Conservation (phyloP, 2,113 vertebrate genomes). For the Zosterops japonicus region DNA sequence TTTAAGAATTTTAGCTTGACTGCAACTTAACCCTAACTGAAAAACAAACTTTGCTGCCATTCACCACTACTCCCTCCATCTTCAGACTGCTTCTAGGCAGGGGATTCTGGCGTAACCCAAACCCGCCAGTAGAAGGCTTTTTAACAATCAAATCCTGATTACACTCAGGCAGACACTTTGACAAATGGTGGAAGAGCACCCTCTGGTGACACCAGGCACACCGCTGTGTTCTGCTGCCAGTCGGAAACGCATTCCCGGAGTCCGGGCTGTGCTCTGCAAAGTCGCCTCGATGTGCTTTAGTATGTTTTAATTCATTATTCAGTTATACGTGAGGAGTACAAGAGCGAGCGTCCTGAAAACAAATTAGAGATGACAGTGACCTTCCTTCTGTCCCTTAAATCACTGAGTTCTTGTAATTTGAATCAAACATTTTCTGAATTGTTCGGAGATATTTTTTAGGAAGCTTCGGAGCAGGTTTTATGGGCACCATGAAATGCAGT, state of each 20-base stretch:
- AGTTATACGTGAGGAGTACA: not conserved
- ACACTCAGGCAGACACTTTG: rapidly evolving
- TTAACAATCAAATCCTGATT: not conserved
- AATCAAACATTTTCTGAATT: slow-evolving; percentile 44
- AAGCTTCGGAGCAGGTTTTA: slow-evolving; percentile 20
- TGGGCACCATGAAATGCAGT: slow-evolving; percentile 28
- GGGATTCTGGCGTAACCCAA: not conserved
- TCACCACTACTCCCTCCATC: not conserved
- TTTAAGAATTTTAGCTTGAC: not conserved
- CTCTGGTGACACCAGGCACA: slow-evolving; percentile 29
- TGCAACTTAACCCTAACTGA: not conserved
- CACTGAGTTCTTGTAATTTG: slow-evolving; percentile 28
- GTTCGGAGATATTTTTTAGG: slow-evolving; percentile 33
- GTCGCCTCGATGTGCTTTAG: not conserved
- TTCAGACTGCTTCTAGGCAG: not conserved
- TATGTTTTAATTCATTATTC: not conserved
- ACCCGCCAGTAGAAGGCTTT: not conserved
- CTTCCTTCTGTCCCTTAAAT: slow-evolving; percentile 7
- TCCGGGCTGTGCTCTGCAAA: not conserved
- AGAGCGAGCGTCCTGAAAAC: not conserved
- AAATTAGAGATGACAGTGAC: not conserved
- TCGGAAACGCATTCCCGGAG: not conserved
- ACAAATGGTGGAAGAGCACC: slow-evolving; percentile 31
- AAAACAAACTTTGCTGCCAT: not conserved
- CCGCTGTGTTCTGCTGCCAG: not conserved